Evolutionary conservation across 1,140 invertebrate genomes (phyloP), one percentile per base, ranked within the genome.

Genomic region (Argopecten irradians): DNA sequence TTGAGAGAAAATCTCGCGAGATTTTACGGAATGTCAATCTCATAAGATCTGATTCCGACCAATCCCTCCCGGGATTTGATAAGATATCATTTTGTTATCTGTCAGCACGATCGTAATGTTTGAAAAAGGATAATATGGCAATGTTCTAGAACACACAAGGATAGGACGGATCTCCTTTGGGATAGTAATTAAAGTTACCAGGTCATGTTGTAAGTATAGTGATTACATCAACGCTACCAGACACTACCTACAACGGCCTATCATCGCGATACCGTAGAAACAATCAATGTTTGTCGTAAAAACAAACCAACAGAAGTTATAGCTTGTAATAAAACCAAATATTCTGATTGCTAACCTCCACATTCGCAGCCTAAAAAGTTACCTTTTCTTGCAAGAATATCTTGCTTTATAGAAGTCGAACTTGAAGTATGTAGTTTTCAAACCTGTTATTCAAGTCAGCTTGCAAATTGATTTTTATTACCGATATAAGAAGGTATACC

Each of bases 211-310:
- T 71, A 71, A 71, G 55, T 71, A n/a, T 71, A 71, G 55, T 71
- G 55, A 71, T 71, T 71, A 71, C n/a, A 71, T 71, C 55, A 71
- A 16, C 55, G 5, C 5, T 16, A n/a, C 5, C 22, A 16, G 8
- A 3, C n/a, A 8, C n/a, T 71, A 28, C n/a, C 22, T 28, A 28
- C 55, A n/a, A n/a, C 22, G 55, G 22, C 22, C 55, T 71, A 71
- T 71, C 55, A 71, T 71, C 55, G 28, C 55, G 1, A 71, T 28
- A 28, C 55, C 22, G 22, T 28, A 71, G 55, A 71, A 71, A 71
- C 55, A n/a, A 71, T 71, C 55, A n/a, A 71, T 71, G 55, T 2
- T 71, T 71, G 55, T 71, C 55, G 55, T 71, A 71, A n/a, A 71
- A 16, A 8, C 55, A 71, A n/a, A 71, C 55, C 11, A 11, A 71